Evolutionary conservation across 2,113 vertebrate species (phyloP), one percentile per base, ranked within the genome.

Genomic region (Formicarius rufipectus): DNA sequence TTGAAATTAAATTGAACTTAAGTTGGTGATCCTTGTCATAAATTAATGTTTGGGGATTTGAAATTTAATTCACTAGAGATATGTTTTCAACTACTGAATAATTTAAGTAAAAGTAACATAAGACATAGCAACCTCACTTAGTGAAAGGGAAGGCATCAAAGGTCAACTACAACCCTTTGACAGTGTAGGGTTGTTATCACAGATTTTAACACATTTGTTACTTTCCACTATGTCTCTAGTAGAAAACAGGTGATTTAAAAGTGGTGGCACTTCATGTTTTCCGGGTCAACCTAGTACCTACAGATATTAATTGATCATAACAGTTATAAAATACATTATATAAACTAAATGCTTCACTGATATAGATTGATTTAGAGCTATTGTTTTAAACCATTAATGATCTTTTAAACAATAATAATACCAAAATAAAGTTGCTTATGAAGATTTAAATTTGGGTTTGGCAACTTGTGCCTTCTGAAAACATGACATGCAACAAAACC

Each of bases 1-100:
- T 97, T 96, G 63, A 91, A 93, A 96, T 95, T 95, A 96, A 90
- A 95, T 93, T 94, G 85, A 96, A 87, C 68, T 96, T 93, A 97
- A 96, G 45, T 73, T 97, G 94, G 97, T 93, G 92, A 95, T 84
- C 53, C 44, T 96, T 93, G 40, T 62, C 37, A 87, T 90, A 96
- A 96, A 96, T 95, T 94, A 96, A 89, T 94, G 97, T 94, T 91
- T 96, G 76, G 74, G 59, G 71, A 64, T 81, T 35, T 74, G 56
- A 77, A 96, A 96, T 89, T 92, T 95, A 79, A 63, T 55, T 91
- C 40, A 55, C 27, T 80, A 64, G 39, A 35, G 52, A 28, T 87
- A 20, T 39, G 35, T 4, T 35, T 80, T 93, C 60, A 93, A 62
- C 33, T 64, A 91, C 66, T 68, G 21, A 55, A 80, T 82, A 84